Evolutionary conservation across 2,888 invertebrate species (phyloP).

Genomic region (Brassicogethes aeneus): DNA sequence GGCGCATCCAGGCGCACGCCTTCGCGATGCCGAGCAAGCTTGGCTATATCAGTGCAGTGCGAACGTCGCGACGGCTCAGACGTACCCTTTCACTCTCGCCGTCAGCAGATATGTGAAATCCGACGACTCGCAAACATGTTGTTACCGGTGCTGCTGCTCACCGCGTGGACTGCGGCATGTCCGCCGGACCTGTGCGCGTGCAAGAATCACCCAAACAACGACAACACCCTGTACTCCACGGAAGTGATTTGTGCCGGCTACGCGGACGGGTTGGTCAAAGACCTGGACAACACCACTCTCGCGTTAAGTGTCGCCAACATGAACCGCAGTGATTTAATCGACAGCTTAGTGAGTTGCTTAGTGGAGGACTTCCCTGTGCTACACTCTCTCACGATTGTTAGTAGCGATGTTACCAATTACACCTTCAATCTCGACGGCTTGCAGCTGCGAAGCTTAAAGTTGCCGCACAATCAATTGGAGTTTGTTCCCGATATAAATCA

Average conservation of each 20-base stretch:
- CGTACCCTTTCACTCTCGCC: slow-evolving; percentile 8
- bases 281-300: slow-evolving; percentile 18
- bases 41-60: slow-evolving; percentile 4
- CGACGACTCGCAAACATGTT: slow-evolving; percentile 27
- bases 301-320: slow-evolving; percentile 18
- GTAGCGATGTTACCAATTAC: not conserved
- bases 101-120: slow-evolving; percentile 7
- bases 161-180: slow-evolving; percentile 28
- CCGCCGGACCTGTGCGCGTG: slow-evolving; percentile 33
- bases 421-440: not conserved
- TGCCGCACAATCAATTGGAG: slow-evolving; percentile 22
- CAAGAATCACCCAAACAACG: slow-evolving; percentile 22
- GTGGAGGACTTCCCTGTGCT: not conserved
- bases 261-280: slow-evolving; percentile 15
- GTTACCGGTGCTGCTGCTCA: slow-evolving; percentile 30
- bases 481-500: slow-evolving; percentile 16
- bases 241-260: slow-evolving; percentile 14
- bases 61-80: slow-evolving; percentile 13
- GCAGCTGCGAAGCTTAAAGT: slow-evolving; percentile 10
- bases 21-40: slow-evolving; percentile 9
- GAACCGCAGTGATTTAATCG: slow-evolving; percentile 13
- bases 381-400: not conserved
- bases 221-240: slow-evolving; percentile 16
- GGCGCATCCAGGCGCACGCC: slow-evolving; percentile 11
- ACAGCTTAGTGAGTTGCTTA: slow-evolving; percentile 7